Conservation (phyloP, 2,113 vertebrate genomes). For the Rhineura floridana region DNA sequence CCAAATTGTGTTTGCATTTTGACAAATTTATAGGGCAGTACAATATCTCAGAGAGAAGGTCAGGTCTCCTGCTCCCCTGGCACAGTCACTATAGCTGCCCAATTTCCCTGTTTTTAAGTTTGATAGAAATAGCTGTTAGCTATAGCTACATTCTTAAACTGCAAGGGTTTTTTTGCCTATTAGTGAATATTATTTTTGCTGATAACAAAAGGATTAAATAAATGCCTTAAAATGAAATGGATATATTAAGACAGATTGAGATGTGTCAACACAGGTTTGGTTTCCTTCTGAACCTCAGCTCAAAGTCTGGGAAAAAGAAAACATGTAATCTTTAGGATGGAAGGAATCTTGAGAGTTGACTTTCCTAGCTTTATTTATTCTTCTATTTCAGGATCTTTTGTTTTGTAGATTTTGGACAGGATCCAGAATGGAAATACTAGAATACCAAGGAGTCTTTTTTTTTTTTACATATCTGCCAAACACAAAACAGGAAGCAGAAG, state of each 20-base stretch:
- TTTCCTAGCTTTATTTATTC: conserved; percentile 27
- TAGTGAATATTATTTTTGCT: background rate
- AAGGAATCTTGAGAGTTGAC: background rate
- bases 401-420: conserved; percentile 27
- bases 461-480: background rate
- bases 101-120: too few species aligned
- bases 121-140: too few species aligned
- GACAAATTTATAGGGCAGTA: too few species aligned
- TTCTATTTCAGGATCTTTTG: conserved; percentile 25
- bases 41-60: too few species aligned
- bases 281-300: background rate
- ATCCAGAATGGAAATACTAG: conserved; percentile 15
- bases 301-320: conserved; percentile 5
- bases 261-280: background rate
- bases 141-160: too few species aligned
- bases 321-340: conserved; percentile 6
- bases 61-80: too few species aligned
- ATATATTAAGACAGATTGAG: background rate
- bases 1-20: too few species aligned
- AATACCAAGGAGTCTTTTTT: background rate
- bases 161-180: too few species aligned
- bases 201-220: background rate
- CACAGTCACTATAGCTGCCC: too few species aligned
- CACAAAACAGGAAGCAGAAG: conserved; percentile 22
- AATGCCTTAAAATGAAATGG: background rate